Percentiles rank a stretch among this genome's conserved stretches.
These are phyloP conservation scores for Meriones unguiculatus DNA, from an alignment of 2,113 vertebrate genomes.

Conservation along the genomic window DNA sequence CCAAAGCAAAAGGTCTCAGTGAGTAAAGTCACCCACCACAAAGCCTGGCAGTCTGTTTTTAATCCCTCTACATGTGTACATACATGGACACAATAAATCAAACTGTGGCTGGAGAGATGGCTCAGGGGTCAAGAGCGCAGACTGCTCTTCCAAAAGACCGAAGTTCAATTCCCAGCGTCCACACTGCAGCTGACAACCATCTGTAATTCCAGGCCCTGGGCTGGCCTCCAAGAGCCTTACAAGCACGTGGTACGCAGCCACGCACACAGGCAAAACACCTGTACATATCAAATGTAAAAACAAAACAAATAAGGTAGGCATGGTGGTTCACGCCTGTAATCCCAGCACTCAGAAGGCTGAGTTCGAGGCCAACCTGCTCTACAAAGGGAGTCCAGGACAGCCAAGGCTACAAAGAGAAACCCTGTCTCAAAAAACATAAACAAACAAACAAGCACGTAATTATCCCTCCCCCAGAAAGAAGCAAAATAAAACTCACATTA, in stretches of 20 bases:
- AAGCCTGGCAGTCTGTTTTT: too few relatives aligned
- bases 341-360: too few relatives aligned
- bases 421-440: not conserved
- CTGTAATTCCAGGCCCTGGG: not conserved
- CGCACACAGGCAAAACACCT: not conserved
- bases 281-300: not conserved
- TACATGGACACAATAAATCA: not conserved
- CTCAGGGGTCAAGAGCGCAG: not conserved
- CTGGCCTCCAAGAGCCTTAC: not conserved
- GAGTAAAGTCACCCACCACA: too few relatives aligned
- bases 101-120: not conserved
- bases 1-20: not conserved
- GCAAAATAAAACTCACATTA: not conserved
- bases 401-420: too few relatives aligned
- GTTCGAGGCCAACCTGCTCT: too few relatives aligned
- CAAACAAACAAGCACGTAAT: not conserved
- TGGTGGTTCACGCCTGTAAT: too few relatives aligned
- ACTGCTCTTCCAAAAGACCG: not conserved
- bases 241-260: not conserved
- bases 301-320: too few relatives aligned
- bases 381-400: too few relatives aligned
- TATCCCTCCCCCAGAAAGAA: not conserved
- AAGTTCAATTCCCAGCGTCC: not conserved
- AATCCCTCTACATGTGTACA: not conserved
- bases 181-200: not conserved